These are phyloP conservation scores for Ellobium chinense DNA, from an alignment of 2,888 invertebrate species.

Conservation along the genomic window DNA sequence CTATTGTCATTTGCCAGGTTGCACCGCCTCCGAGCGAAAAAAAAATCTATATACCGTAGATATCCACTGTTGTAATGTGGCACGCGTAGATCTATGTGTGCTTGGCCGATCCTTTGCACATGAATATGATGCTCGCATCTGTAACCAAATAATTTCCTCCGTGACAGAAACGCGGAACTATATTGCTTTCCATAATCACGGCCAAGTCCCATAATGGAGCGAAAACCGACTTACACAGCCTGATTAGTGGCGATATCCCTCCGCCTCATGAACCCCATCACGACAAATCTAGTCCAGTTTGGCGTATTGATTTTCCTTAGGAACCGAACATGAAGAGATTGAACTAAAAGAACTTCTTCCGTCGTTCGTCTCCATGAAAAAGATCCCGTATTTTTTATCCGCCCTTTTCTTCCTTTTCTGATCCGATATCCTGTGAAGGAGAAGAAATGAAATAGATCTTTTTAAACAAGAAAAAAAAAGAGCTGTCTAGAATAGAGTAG, in stretches of 20 bases:
- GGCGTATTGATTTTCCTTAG: slow-evolving; percentile 18
- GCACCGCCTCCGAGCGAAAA: no score
- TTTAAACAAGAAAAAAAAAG: no score
- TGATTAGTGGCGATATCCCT: not conserved
- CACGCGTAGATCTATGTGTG: no score
- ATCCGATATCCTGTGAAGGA: not conserved
- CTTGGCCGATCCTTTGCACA: no score
- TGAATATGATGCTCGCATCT: no score
- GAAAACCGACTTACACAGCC: not conserved
- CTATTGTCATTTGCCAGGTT: no score
- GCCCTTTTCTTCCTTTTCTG: not conserved
- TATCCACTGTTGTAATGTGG: no score
- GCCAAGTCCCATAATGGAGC: not conserved
- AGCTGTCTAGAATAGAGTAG: no score
- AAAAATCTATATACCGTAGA: no score
- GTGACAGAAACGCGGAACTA: not conserved
- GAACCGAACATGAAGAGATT: not conserved
- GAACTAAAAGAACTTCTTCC: not conserved
- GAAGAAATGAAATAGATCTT: no score
- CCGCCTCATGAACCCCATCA: not conserved
- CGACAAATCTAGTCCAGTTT: slow-evolving; percentile 18
- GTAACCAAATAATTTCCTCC: no score
- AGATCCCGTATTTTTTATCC: not conserved
- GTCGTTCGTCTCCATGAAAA: not conserved
- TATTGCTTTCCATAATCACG: not conserved